Evolutionary conservation across 2,888 invertebrate species (phyloP).

Genomic region (Thymelicus acteon): DNA sequence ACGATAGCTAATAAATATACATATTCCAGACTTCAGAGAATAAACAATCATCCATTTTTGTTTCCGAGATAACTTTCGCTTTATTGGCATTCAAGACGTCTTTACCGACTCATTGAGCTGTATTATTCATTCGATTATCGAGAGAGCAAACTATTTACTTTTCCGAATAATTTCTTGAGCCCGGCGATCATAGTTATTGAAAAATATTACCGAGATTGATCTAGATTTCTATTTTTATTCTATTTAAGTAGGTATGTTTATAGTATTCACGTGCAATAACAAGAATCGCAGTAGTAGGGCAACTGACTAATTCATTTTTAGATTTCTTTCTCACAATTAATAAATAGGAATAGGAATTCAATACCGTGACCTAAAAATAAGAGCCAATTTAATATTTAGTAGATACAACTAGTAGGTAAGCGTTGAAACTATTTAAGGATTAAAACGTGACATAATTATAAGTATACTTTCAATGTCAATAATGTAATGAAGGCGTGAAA

Average conservation of each 20-base stretch:
- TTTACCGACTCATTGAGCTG: constrained; percentile 24
- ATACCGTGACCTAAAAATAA: constrained; percentile 41
- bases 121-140: constrained; percentile 28
- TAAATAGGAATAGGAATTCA: constrained; percentile 10
- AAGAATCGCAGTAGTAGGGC: neutral
- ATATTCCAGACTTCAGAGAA: constrained; percentile 11
- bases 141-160: constrained; percentile 7
- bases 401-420: neutral
- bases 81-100: constrained; percentile 24
- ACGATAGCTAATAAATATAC: constrained; percentile 10
- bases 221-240: neutral
- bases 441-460: constrained; percentile 43
- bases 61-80: constrained; percentile 27
- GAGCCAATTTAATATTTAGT: constrained; percentile 41
- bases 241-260: neutral
- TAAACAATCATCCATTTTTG: constrained; percentile 27
- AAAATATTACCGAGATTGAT: constrained; percentile 3
- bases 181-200: neutral
- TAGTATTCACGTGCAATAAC: neutral
- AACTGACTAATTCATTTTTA: constrained; percentile 5
- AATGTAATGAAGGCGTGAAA: constrained; percentile 46
- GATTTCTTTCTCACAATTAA: neutral
- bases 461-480: constrained; percentile 43
- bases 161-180: neutral
- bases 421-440: constrained; percentile 23